These are phyloP conservation scores for Eptatretus atami DNA, from an alignment of 2,797 vertebrate genomes.

Conservation along the genomic window DNA sequence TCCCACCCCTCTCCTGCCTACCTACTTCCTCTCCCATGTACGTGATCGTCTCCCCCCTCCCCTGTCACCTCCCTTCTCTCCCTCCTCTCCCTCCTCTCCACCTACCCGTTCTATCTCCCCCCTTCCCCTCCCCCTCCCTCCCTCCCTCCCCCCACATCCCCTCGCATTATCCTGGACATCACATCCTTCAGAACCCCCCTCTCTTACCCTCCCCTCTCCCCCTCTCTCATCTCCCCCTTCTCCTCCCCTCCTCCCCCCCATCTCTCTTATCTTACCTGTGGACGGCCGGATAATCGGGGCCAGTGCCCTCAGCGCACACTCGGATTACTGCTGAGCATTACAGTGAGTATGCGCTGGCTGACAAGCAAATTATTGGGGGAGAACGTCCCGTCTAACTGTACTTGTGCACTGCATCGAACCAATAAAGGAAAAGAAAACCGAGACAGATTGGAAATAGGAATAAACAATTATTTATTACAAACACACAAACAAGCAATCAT, in stretches of 20 bases:
- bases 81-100: background rate
- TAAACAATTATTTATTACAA: too few species aligned
- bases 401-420: too few species aligned
- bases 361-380: too few species aligned
- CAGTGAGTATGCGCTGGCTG: too few species aligned
- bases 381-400: too few species aligned
- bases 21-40: background rate
- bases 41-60: background rate
- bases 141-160: background rate
- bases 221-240: background rate
- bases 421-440: too few species aligned
- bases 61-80: background rate
- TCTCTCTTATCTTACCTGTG: background rate
- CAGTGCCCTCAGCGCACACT: too few species aligned
- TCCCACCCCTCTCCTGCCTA: background rate
- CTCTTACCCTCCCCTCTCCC: background rate
- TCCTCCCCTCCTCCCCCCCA: background rate
- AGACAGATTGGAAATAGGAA: too few species aligned
- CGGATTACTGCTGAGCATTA: too few species aligned
- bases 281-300: too few species aligned
- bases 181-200: background rate
- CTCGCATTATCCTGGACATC: background rate
- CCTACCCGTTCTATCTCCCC: background rate
- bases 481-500: too few species aligned
- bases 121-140: background rate